A percentile compares a stretch with the other conserved stretches of the same genome.
These are phyloP conservation scores for Sebastes schlegelii DNA, from an alignment of 2,113 vertebrate genomes.

Conservation along the genomic window DNA sequence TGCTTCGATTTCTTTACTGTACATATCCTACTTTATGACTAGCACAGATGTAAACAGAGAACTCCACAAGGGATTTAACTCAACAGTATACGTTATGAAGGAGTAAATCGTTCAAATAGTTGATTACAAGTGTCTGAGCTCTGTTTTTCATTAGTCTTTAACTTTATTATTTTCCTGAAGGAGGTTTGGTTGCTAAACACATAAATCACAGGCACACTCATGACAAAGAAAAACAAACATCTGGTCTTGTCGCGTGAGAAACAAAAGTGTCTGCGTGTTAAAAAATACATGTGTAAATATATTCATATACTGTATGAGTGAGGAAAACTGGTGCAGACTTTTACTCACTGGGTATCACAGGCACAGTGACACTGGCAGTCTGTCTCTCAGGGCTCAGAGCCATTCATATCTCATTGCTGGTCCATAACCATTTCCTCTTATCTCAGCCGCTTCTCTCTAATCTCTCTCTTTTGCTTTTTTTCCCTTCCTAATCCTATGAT, in stretches of 20 bases:
- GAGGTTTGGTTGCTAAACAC: constrained; percentile 7
- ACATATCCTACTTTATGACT: background rate
- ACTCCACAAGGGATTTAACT: background rate
- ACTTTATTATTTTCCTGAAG: constrained; percentile 23
- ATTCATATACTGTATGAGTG: constrained; percentile 3
- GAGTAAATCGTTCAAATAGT: background rate
- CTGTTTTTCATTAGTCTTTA: background rate
- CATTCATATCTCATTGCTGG: constrained; percentile 60
- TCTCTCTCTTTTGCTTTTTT: constrained; percentile 46
- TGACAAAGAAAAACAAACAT: constrained; percentile 24
- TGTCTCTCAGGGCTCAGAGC: constrained; percentile 50
- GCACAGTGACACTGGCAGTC: constrained; percentile 27
- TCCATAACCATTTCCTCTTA: constrained; percentile 66
- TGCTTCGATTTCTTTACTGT: background rate
- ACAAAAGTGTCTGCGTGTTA: background rate
- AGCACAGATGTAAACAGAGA: background rate
- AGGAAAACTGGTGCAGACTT: constrained; percentile 15
- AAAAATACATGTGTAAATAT: constrained; percentile 19
- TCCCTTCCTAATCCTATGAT: constrained; percentile 46
- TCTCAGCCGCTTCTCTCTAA: constrained; percentile 51
- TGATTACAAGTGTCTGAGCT: background rate
- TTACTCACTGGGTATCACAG: constrained; percentile 30
- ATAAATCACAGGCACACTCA: constrained; percentile 35
- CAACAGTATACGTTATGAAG: background rate
- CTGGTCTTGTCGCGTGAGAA: background rate